Percentiles rank a stretch among this genome's conserved stretches.
Conservation (phyloP, 2,888 invertebrate species). For the Epinotia bilunana region DNA sequence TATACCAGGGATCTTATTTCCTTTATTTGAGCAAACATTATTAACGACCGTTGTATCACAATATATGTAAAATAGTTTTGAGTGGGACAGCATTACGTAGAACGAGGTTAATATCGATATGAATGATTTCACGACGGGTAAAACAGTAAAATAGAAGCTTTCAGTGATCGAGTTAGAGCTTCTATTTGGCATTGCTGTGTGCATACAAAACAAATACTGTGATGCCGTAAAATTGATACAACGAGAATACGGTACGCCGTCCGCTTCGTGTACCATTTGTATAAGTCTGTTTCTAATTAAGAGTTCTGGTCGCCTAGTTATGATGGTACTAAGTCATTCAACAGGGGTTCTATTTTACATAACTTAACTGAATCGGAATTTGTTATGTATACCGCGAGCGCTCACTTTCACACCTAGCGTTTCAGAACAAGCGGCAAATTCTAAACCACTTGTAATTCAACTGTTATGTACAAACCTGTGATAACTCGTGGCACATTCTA, state of each 20-base stretch:
- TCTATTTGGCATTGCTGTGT: neutral
- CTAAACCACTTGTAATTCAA: too few relatives aligned
- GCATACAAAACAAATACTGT: slow-evolving; percentile 1
- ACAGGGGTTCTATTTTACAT: too few relatives aligned
- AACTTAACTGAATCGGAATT: too few relatives aligned
- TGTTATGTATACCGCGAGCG: too few relatives aligned
- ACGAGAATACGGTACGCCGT: neutral
- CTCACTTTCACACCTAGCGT: too few relatives aligned
- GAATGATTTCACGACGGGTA: slow-evolving; percentile 11
- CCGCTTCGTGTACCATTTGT: neutral
- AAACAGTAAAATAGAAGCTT: slow-evolving; percentile 4
- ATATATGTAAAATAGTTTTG: neutral
- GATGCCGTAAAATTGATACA: neutral
- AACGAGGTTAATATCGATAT: neutral
- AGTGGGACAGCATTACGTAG: neutral
- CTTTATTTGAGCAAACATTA: neutral
- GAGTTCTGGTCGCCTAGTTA: neutral
- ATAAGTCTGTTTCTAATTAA: slow-evolving; percentile 4
- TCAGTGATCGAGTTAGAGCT: slow-evolving; percentile 8
- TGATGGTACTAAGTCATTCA: neutral
- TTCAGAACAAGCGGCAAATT: too few relatives aligned
- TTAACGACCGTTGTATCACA: neutral
- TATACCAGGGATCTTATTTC: neutral
- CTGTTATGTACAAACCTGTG: too few relatives aligned
- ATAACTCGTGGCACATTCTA: too few relatives aligned